These are phyloP conservation scores for Nymphalis io DNA, from an alignment of 1,140 invertebrate genomes.

Conservation along the genomic window DNA sequence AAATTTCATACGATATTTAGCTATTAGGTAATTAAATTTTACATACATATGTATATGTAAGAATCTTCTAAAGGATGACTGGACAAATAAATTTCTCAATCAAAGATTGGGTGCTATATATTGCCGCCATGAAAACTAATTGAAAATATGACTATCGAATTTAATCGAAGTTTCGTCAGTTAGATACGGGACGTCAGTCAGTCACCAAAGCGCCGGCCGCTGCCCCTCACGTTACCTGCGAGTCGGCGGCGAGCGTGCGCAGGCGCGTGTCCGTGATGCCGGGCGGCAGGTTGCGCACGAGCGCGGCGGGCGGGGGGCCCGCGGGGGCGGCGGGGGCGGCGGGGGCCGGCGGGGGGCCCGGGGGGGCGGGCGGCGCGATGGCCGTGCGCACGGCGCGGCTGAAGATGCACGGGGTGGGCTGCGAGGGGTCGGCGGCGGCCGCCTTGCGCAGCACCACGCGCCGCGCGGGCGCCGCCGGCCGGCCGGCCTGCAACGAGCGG, in stretches of 20 bases:
- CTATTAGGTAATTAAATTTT: too few relatives aligned
- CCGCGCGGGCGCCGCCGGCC: neutral
- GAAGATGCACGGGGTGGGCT: conserved; percentile 61
- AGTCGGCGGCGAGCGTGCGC: conserved; percentile 64
- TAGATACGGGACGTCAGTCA: too few relatives aligned
- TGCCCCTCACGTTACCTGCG: conserved; percentile 59
- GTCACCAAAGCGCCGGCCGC: neutral
- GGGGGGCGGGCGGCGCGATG: conserved; percentile 28
- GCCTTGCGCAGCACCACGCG: neutral
- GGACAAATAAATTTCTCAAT: too few relatives aligned
- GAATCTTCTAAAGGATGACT: too few relatives aligned
- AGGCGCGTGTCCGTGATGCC: conserved; percentile 69
- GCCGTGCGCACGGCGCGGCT: conserved; percentile 61
- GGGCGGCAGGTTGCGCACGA: conserved; percentile 46
- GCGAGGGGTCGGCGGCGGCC: conserved; percentile 44
- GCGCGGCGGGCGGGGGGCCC: neutral
- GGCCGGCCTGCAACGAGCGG: neutral
- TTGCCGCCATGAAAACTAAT: too few relatives aligned
- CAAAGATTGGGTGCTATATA: too few relatives aligned
- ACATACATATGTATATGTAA: too few relatives aligned
- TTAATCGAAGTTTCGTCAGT: too few relatives aligned
- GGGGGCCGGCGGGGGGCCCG: neutral
- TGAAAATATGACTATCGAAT: too few relatives aligned
- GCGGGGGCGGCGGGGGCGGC: neutral
- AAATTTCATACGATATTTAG: too few relatives aligned